Evolutionary conservation across 23 tunicate species (phyloP).

Genomic region (Styela clava): DNA sequence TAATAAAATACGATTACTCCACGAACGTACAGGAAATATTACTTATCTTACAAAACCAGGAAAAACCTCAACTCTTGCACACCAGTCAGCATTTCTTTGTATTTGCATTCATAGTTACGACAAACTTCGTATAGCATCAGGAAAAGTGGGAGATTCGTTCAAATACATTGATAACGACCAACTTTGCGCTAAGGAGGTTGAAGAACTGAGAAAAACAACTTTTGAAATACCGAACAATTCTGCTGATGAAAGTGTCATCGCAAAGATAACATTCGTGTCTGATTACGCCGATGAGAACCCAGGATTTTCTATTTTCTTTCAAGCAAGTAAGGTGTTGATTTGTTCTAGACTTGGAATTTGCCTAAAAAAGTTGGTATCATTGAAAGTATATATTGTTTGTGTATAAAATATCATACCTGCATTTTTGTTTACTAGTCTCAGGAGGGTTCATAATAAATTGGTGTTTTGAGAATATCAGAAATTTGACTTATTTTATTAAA

Average conservation of each 20-base stretch:
- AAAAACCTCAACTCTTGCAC: neutral
- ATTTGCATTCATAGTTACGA: neutral
- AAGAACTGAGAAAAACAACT: neutral
- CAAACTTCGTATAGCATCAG: neutral
- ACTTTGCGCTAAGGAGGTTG: neutral
- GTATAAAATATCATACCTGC: too few species aligned
- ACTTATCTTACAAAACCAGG: neutral
- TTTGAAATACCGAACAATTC: neutral
- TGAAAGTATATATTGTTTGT: too few species aligned
- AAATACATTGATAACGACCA: neutral
- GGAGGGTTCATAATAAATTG: too few species aligned
- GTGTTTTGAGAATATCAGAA: too few species aligned
- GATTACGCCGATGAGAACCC: constrained; percentile 26
- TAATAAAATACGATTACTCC: too few species aligned
- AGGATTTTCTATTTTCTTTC: constrained; percentile 23
- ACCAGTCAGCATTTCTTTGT: neutral
- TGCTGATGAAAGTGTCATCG: neutral
- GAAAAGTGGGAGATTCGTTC: neutral
- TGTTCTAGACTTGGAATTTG: neutral
- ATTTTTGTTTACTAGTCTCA: too few species aligned
- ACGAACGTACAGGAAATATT: neutral
- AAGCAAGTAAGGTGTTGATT: constrained; percentile 22
- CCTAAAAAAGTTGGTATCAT: too few species aligned
- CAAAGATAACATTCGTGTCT: constrained; percentile 19
- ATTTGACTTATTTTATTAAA: too few species aligned